These are phyloP conservation scores for Apus apus DNA, from an alignment of 2,113 vertebrate genomes.

Conservation along the genomic window DNA sequence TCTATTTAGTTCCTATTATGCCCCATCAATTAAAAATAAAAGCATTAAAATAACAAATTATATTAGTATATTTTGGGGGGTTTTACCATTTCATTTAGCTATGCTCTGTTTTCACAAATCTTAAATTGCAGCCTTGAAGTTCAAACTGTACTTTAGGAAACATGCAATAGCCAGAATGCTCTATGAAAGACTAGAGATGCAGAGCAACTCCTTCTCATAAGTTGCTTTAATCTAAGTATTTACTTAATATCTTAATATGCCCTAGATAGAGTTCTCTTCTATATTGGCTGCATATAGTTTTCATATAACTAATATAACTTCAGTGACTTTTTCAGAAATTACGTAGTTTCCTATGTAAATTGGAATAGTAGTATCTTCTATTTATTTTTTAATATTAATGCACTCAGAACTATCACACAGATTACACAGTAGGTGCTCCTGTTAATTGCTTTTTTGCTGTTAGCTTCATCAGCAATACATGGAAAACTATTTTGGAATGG, in stretches of 20 bases:
- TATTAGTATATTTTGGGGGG: neutral
- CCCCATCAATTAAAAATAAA: neutral
- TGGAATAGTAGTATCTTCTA: neutral
- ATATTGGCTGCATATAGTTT: neutral
- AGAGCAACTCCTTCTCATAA: neutral
- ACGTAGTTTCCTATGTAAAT: neutral
- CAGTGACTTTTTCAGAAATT: neutral
- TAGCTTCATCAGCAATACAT: neutral
- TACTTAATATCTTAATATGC: neutral
- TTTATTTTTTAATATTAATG: neutral
- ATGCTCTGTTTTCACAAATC: neutral
- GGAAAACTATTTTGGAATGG: neutral
- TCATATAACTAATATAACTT: neutral
- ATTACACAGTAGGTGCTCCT: neutral
- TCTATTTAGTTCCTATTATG: neutral
- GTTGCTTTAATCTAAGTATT: neutral
- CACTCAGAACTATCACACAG: neutral
- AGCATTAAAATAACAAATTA: neutral
- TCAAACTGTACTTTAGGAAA: neutral
- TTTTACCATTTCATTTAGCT: neutral
- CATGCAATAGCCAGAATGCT: neutral
- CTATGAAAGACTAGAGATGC: neutral
- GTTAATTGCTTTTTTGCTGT: neutral
- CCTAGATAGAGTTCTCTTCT: neutral
- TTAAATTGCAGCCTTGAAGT: neutral